phyloP scores from a whole-genome alignment of 2,797 vertebrate species.

The Microctenopoma stevenorrisi region DNA sequence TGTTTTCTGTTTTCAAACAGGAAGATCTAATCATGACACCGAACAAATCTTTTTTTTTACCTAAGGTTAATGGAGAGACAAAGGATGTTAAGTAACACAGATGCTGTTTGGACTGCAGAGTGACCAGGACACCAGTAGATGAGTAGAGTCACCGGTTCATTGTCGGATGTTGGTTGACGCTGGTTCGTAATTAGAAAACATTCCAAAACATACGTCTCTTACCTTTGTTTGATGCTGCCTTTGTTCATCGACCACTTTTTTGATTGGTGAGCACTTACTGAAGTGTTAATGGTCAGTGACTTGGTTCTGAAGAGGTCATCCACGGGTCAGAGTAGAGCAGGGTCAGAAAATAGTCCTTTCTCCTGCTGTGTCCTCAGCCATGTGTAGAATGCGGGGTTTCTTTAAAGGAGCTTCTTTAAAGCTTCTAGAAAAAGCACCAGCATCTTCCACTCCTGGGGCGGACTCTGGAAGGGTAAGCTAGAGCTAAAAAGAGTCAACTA shows the following conservation, averaged over 20 bases:
- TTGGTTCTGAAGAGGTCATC: slow-evolving; percentile 58
- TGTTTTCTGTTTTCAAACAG: slow-evolving; percentile 44
- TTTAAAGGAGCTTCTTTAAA: slow-evolving; percentile 73
- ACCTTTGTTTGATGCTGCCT: slow-evolving; percentile 32
- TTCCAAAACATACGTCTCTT: slow-evolving; percentile 8
- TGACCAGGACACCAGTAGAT: background rate
- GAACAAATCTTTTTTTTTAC: slow-evolving; percentile 21
- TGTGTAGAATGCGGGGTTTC: slow-evolving; percentile 81
- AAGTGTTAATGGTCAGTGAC: slow-evolving; percentile 21
- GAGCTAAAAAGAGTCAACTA: slow-evolving; percentile 20
- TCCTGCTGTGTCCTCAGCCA: slow-evolving; percentile 78
- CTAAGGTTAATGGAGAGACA: slow-evolving; percentile 2
- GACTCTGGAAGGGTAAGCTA: slow-evolving; percentile 42
- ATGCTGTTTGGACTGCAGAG: background rate
- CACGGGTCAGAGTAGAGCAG: slow-evolving; percentile 59
- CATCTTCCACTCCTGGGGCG: slow-evolving; percentile 48
- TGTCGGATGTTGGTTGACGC: slow-evolving; percentile 10
- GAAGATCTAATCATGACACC: slow-evolving; percentile 41
- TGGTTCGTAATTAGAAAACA: slow-evolving; percentile 33
- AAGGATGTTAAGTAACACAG: slow-evolving; percentile 21
- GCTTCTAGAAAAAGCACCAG: slow-evolving; percentile 55
- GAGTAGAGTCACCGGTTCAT: background rate
- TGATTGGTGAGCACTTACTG: slow-evolving; percentile 45
- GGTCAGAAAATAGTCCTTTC: slow-evolving; percentile 73
- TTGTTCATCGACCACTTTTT: slow-evolving; percentile 41